Evolutionary conservation across 1,140 invertebrate genomes (phyloP).

Genomic region (Planococcus citri): DNA sequence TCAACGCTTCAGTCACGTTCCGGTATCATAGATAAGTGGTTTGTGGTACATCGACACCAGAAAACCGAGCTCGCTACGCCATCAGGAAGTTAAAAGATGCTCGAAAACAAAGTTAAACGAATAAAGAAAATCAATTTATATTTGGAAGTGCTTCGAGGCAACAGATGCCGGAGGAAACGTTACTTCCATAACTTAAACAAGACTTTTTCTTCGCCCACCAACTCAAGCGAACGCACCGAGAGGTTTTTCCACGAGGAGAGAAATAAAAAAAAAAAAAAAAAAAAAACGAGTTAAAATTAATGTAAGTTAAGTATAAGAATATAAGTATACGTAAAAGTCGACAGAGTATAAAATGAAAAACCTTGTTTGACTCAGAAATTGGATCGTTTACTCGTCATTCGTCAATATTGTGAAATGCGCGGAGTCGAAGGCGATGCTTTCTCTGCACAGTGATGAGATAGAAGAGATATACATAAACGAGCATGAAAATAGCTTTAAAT

Average conservation of each 20-base stretch:
- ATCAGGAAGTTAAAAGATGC: neutral
- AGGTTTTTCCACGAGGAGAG: no score
- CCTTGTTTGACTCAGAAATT: neutral
- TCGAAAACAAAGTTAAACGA: constrained; percentile 7
- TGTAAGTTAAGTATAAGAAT: no score
- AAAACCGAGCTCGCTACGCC: neutral
- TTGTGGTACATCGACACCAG: neutral
- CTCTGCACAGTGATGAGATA: neutral
- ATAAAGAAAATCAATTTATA: constrained; percentile 8
- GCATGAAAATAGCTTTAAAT: neutral
- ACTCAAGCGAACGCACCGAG: no score
- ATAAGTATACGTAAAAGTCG: neutral
- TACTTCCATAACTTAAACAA: neutral
- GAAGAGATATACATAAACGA: neutral
- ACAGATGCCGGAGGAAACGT: constrained; percentile 1
- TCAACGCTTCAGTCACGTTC: constrained; percentile 1
- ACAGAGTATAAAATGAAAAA: neutral
- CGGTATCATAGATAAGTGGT: constrained; percentile 6
- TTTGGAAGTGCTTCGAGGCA: neutral
- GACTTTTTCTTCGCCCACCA: neutral
- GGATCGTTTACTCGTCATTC: neutral
- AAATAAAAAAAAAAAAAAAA: no score
- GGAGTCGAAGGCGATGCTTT: neutral
- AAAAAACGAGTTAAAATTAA: neutral
- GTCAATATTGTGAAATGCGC: neutral